Conservation (phyloP, 1,140 invertebrate species). For the Ceratitis capitata region DNA sequence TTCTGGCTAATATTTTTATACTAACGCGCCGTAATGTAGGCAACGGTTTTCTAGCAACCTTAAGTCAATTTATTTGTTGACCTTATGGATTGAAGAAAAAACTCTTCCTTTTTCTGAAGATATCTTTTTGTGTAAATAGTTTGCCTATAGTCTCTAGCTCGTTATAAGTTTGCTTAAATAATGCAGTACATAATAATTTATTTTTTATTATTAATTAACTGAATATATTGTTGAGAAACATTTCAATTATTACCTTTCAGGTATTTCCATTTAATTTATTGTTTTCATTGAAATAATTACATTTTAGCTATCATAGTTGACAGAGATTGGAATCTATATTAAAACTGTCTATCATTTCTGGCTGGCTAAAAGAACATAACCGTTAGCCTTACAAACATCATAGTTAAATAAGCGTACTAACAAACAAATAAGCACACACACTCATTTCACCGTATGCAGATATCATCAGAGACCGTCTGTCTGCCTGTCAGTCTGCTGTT, state of each 20-base stretch:
- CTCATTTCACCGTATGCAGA: neutral
- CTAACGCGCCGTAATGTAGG: too few species aligned
- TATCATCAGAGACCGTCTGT: slow-evolving; percentile 25
- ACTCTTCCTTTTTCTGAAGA: too few species aligned
- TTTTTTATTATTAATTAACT: neutral
- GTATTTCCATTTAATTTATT: neutral
- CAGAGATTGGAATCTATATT: neutral
- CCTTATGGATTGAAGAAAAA: too few species aligned
- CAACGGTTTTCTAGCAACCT: too few species aligned
- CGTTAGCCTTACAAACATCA: neutral
- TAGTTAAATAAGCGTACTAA: too few species aligned
- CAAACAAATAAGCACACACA: neutral
- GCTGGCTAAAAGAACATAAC: neutral
- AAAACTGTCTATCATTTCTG: neutral
- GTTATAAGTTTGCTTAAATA: too few species aligned
- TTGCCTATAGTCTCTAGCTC: too few species aligned
- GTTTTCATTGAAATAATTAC: neutral
- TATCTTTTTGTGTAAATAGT: too few species aligned
- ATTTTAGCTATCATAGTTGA: neutral
- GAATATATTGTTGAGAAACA: neutral
- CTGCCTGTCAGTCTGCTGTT: slow-evolving; percentile 26
- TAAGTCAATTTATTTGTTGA: too few species aligned
- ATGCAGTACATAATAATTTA: too few species aligned
- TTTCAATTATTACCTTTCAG: neutral
- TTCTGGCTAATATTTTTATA: too few species aligned